Percentiles rank a stretch among this genome's conserved stretches.
Evolutionary conservation across 2,888 invertebrate species (phyloP).

Genomic region (Tuberolachnus salignus): DNA sequence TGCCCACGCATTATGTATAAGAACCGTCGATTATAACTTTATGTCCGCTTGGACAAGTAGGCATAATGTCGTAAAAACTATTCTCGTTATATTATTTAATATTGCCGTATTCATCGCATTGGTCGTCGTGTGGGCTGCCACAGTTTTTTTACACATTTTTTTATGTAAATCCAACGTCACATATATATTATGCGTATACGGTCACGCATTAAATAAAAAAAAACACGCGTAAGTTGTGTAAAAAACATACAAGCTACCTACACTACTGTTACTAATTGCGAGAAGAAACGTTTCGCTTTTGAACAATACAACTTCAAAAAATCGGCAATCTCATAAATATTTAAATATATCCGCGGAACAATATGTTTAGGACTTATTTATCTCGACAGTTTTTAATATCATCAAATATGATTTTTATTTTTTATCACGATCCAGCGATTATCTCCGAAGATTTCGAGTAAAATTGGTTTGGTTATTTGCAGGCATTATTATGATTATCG

Average conservation of each 20-base stretch:
- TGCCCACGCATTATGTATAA: slow-evolving; percentile 1
- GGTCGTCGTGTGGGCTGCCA: background rate
- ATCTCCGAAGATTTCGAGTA: background rate
- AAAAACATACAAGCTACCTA: too few species aligned
- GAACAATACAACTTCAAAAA: background rate
- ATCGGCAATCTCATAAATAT: background rate
- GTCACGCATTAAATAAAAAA: background rate
- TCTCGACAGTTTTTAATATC: background rate
- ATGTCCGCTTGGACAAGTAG: background rate
- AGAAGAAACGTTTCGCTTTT: background rate
- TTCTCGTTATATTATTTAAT: slow-evolving; percentile 5
- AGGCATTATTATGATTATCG: background rate
- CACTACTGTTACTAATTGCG: background rate
- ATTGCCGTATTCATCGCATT: background rate
- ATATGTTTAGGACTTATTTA: background rate
- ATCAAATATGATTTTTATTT: background rate
- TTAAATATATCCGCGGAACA: background rate
- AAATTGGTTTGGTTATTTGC: too few species aligned
- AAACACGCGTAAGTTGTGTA: background rate
- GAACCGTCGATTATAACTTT: background rate
- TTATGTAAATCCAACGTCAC: too few species aligned
- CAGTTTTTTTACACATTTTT: background rate
- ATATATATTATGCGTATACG: background rate
- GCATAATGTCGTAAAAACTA: slow-evolving; percentile 22
- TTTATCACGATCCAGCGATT: background rate